These are phyloP conservation scores for Chirona hameri DNA, from an alignment of 2,888 invertebrate species.

Conservation along the genomic window DNA sequence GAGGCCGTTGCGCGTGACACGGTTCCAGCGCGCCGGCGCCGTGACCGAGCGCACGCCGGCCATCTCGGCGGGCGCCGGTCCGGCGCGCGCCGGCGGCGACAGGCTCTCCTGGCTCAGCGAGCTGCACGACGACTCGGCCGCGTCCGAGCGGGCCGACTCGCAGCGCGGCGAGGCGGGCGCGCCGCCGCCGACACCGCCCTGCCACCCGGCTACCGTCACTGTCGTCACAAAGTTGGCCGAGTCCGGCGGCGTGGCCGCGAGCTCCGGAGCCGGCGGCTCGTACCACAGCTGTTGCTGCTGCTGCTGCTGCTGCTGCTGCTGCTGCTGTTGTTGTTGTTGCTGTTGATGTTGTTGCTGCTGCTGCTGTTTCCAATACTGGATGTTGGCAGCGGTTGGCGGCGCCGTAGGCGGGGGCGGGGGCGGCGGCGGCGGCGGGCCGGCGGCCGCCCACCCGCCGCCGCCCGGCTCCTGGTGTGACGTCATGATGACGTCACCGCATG, in stretches of 20 bases:
- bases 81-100: conserved; percentile 10
- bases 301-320: conserved; percentile 12
- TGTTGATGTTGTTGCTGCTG: no score
- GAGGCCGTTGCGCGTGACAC: conserved; percentile 23
- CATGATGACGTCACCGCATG: not conserved
- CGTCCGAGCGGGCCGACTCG: conserved; percentile 58
- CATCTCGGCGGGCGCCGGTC: not conserved
- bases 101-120: conserved; percentile 49
- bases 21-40: conserved; percentile 29
- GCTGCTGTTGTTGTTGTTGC: not conserved
- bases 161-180: conserved; percentile 46
- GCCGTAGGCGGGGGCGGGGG: not conserved
- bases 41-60: not conserved
- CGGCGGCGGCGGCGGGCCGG: not conserved
- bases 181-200: not conserved
- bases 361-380: conserved; percentile 23
- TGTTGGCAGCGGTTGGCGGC: not conserved
- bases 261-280: not conserved
- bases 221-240: conserved; percentile 6
- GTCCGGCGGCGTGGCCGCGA: not conserved
- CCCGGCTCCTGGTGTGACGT: conserved; percentile 9
- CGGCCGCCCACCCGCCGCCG: conserved; percentile 1
- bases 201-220: not conserved
- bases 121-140: conserved; percentile 56
- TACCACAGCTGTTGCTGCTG: not conserved